phyloP scores from a whole-genome alignment of 2,113 vertebrate species.

The Fregata magnificens region DNA sequence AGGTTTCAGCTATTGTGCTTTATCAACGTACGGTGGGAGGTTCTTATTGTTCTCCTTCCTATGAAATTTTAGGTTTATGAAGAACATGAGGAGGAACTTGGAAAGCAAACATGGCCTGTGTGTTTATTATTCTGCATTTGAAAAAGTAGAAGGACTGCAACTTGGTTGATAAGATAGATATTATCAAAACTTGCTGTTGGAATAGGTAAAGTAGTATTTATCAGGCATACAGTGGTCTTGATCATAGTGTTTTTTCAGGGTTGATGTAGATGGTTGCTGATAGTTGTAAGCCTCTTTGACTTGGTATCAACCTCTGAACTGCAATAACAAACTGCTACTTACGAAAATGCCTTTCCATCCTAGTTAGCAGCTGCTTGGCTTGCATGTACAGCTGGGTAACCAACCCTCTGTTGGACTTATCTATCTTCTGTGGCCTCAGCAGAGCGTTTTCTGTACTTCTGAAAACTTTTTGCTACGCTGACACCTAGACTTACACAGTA shows the following conservation, averaged over 20 bases:
- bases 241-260: neutral
- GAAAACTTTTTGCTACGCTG: neutral
- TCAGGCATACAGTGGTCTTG: neutral
- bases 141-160: neutral
- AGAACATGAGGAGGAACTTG: neutral
- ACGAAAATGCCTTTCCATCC: neutral
- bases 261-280: neutral
- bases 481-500: neutral
- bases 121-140: neutral
- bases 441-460: neutral
- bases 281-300: neutral
- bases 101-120: neutral
- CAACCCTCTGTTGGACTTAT: neutral
- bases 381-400: neutral
- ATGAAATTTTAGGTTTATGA: neutral
- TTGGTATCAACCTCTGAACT: neutral
- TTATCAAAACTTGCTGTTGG: neutral
- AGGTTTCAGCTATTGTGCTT: neutral
- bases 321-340: neutral
- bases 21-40: neutral
- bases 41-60: neutral
- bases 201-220: neutral
- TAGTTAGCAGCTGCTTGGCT: neutral
- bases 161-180: accelerated
- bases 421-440: neutral